Conservation (phyloP, 1,140 invertebrate genomes). For the Drosophila nikananu region DNA sequence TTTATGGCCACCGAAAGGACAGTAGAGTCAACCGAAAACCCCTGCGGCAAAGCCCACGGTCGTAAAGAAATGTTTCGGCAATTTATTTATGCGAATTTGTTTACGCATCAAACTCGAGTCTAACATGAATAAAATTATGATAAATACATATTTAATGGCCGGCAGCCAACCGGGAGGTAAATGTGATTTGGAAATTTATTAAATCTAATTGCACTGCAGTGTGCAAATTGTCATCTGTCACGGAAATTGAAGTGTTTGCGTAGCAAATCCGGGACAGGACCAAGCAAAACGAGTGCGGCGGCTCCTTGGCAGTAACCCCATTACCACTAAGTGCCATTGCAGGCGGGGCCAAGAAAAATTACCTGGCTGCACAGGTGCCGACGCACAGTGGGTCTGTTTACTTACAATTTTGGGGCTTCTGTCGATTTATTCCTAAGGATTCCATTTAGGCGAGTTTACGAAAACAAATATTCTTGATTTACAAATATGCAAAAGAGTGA, state of each 20-base stretch:
- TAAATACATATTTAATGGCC: slow-evolving; percentile 63
- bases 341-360: slow-evolving; percentile 47
- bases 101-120: slow-evolving; percentile 16
- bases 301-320: slow-evolving; percentile 58
- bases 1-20: slow-evolving; percentile 53
- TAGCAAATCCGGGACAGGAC: slow-evolving; percentile 46
- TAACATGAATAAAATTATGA: slow-evolving; percentile 68
- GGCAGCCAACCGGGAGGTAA: slow-evolving; percentile 2
- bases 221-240: slow-evolving; percentile 59
- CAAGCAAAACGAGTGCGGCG: slow-evolving; percentile 37
- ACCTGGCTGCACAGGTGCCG: slow-evolving; percentile 23
- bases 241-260: slow-evolving; percentile 60
- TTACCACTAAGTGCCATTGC: slow-evolving; percentile 66
- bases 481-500: background rate
- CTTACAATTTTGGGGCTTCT: background rate
- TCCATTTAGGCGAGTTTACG: slow-evolving; percentile 4
- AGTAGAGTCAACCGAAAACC: slow-evolving; percentile 16
- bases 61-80: slow-evolving; percentile 57
- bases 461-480: slow-evolving; percentile 16
- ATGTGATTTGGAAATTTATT: slow-evolving; percentile 48
- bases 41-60: slow-evolving; percentile 21
- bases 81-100: slow-evolving; percentile 60
- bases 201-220: slow-evolving; percentile 65
- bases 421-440: background rate
- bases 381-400: slow-evolving; percentile 30